Evolutionary conservation across 2,797 vertebrate species (phyloP), one percentile per base, ranked within the genome.

Genomic region (Sparus aurata): DNA sequence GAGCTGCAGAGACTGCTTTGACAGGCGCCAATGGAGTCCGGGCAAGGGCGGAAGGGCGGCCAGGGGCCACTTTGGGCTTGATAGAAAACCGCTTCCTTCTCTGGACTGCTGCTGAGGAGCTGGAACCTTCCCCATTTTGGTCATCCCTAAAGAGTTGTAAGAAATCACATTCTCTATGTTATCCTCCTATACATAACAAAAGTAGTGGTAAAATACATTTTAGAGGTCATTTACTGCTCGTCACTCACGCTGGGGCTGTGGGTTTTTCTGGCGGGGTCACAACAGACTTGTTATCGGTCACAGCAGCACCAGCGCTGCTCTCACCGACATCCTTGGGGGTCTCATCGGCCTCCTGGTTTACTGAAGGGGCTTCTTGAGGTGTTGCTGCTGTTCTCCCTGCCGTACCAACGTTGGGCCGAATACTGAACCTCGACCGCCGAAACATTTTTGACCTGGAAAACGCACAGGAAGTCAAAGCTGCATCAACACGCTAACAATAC

Each of bases 41-140:
- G 71, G 88, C 16, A 12, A 87, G 59, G 1, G 76, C 0, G 4
- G 90, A 62, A 38, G 79, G 80, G 70, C 94, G 90, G 3, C 94
- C 91, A 68, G 92, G 92, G 15, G 90, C 91, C 61, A 96, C 91
- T 91, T 95, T 95, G 69, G 97, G 96, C 91, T 97, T 98, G 74
- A 97, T 93, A 59, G 95, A 95, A 82, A 98, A 91, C 16, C 97
- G 94, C 80, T 98, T 98, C 92, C 97, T 96, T 88, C 97, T 97
- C 89, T 97, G 97, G 4, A 93, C 72, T 69, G 93, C 92, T 77
- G 93, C 79, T 27, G 91, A 82, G 16, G 93, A 73, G 70, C 81
- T 76, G 69, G 92, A 89, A 68, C 72, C 90, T 64, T 95, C 93
- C 59, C 67, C 85, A 87, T 55, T 86, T 81, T 88, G 83, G 6